Conservation (phyloP, 2,888 invertebrate species). For the Machimus rusticus region DNA sequence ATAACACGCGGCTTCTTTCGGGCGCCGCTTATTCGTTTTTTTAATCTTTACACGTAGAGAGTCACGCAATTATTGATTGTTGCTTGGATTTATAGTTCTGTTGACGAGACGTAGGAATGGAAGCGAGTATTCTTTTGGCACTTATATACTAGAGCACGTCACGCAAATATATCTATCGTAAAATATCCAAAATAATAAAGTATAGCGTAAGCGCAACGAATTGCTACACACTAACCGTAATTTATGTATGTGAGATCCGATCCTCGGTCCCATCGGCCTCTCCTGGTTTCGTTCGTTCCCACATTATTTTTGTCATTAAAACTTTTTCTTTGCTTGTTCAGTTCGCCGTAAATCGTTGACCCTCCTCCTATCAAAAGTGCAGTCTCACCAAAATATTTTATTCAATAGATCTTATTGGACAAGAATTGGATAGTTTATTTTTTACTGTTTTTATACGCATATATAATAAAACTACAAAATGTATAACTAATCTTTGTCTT, state of each 20-base stretch:
- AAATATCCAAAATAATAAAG: conserved; percentile 22
- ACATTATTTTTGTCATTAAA: background rate
- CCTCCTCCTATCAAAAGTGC: conserved; percentile 5
- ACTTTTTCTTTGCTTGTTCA: conserved; percentile 24
- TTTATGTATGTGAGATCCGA: background rate
- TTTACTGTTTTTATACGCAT: conserved; percentile 46
- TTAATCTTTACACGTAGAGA: background rate
- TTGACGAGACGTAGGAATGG: background rate
- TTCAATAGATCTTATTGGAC: conserved; percentile 35
- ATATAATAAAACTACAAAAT: conserved; percentile 34
- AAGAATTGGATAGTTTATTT: conserved; percentile 47
- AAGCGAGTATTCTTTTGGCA: conserved; percentile 14
- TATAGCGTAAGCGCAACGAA: conserved; percentile 34
- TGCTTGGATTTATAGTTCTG: background rate
- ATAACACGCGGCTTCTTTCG: background rate
- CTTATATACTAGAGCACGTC: conserved; percentile 32
- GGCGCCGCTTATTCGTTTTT: background rate
- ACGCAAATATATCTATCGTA: conserved; percentile 16
- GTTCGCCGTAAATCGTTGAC: conserved; percentile 21
- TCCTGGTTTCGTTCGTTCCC: background rate
- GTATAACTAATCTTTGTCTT: background rate
- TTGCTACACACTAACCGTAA: conserved; percentile 33
- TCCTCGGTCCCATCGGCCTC: background rate
- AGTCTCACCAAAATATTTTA: conserved; percentile 31
- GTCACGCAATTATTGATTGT: background rate